Base-by-base conservation (phyloP, 2,888 invertebrate species). In the Sphinx pinastri region DNA sequence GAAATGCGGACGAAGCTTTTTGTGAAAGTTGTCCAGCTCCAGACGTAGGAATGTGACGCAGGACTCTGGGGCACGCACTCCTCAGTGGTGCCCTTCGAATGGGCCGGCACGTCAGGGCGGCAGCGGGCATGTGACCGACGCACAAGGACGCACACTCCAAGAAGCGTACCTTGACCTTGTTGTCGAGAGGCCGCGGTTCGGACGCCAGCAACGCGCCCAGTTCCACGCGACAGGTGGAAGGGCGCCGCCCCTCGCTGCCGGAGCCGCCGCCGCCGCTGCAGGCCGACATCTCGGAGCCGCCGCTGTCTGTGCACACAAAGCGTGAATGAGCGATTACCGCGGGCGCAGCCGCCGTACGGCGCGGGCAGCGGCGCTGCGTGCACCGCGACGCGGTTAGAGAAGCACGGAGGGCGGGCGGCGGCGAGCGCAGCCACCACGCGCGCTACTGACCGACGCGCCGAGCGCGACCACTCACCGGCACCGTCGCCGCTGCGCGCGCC, bases 121-220 rank as follows among this genome's bases (percentile, higher is more conserved):
- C 55, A 19, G 2, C 55, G 19, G 55, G 12, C 55, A 55, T 19
- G 55, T 55, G 55, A 55, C 19, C 11, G 11, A 13, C 13, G 58
- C 19, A 6, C 63, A 63, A 19, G 49, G 19, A 49, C 19, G 19
- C 11, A 4, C 51, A 16, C 51, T 38, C n/a, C 67, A 52, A 57
- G 25, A n/a, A 68, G 31, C 49, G 60, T 45, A 96, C 97, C 95
- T 97, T 97, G 84, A 97, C 96, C 93, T 96, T 97, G 88, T 96
- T 96, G 92, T 96, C 96, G 81, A 94, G 94, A 77, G 94, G 94
- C 78, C 96, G 95, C 88, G 96, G 96, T 88, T 96, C 96, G 79
- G 96, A 92, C 84, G 95, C 95, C 85, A 95, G 94, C 82, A 95
- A 94, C 85, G 94, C 91, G 79, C 96, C 95, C 88, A 96, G 95